Conservation (phyloP, 2,888 invertebrate species). For the Hemaris fuciformis region DNA sequence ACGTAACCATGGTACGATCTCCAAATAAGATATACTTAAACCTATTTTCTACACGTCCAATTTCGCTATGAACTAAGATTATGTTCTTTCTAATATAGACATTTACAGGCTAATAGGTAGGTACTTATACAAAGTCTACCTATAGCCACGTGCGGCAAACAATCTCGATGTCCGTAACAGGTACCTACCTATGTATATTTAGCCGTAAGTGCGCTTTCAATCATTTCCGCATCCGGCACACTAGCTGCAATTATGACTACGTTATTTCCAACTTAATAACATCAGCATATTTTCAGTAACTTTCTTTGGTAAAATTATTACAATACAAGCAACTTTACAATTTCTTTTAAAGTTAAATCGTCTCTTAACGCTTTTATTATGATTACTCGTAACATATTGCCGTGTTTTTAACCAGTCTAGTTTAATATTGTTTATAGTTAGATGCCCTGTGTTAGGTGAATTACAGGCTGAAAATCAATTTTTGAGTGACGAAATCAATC, state of each 20-base stretch:
- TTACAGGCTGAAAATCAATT: too few relatives aligned
- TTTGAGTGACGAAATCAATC: too few relatives aligned
- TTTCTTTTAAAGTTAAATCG: too few relatives aligned
- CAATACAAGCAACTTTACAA: too few relatives aligned
- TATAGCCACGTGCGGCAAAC: background rate
- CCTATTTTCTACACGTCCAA: background rate
- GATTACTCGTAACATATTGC: too few relatives aligned
- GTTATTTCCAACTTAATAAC: background rate
- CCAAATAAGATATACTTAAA: background rate
- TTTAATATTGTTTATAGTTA: too few relatives aligned
- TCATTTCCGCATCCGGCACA: background rate
- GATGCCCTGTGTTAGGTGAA: too few relatives aligned
- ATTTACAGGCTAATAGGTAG: background rate
- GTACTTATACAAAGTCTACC: background rate
- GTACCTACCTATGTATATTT: too few relatives aligned
- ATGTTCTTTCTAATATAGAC: background rate
- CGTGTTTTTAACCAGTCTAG: too few relatives aligned
- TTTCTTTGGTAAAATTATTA: too few relatives aligned
- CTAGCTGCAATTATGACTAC: background rate
- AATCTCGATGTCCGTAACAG: background rate
- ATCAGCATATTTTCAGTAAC: too few relatives aligned
- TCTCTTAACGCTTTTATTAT: too few relatives aligned
- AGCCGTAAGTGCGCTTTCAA: background rate
- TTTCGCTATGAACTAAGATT: background rate
- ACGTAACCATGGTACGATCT: conserved; percentile 10